phyloP scores from a whole-genome alignment of 2,113 vertebrate species.

The Urocynchramus pylzowi region DNA sequence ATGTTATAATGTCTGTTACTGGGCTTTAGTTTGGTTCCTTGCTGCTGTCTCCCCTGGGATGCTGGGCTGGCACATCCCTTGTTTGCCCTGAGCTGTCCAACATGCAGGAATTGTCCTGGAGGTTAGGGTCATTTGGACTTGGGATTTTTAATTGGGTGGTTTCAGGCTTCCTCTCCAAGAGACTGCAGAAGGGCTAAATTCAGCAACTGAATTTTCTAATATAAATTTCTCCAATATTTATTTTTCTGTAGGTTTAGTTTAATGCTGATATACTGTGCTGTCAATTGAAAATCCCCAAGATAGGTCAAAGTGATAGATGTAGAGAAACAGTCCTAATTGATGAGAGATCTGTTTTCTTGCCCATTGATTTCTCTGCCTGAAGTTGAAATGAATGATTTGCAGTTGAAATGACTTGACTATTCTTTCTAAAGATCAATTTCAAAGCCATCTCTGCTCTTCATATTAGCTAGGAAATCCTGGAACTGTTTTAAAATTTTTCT shows the following conservation, averaged over 20 bases:
- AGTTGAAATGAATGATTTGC: conserved; percentile 3
- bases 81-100: neutral
- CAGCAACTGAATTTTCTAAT: neutral
- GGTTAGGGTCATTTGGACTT: neutral
- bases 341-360: neutral
- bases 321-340: neutral
- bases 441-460: neutral
- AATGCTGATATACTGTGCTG: neutral
- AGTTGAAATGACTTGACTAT: neutral
- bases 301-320: neutral
- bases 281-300: neutral
- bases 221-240: neutral
- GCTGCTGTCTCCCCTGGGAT: neutral
- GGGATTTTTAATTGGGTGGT: neutral
- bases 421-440: conserved; percentile 60
- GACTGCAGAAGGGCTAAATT: neutral
- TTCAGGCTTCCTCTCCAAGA: neutral
- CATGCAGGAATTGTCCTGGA: neutral
- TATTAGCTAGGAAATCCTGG: conserved; percentile 31
- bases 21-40: neutral
- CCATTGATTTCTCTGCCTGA: neutral
- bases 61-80: neutral
- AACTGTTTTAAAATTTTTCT: neutral
- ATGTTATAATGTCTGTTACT: neutral
- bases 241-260: neutral